Conservation (phyloP, 2,113 vertebrate genomes). For the Cromileptes altivelis region DNA sequence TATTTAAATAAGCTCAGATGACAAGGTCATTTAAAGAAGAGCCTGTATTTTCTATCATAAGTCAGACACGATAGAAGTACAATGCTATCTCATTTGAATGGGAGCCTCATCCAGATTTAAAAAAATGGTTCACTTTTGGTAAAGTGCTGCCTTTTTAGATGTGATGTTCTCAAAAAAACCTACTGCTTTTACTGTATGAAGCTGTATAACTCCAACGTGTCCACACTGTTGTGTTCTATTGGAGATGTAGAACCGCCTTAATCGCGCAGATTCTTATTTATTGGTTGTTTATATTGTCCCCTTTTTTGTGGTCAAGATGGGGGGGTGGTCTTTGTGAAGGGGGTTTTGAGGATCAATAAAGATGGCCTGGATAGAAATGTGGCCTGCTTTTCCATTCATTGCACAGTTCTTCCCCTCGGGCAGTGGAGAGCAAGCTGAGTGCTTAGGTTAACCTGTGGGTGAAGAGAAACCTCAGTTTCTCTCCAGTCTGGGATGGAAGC, state of each 20-base stretch:
- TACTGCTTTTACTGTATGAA: slow-evolving; percentile 83
- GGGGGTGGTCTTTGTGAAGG: slow-evolving; percentile 75
- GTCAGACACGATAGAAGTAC: slow-evolving; percentile 33
- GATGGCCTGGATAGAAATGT: slow-evolving; percentile 82
- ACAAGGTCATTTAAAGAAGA: slow-evolving; percentile 44
- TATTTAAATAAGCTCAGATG: slow-evolving; percentile 63
- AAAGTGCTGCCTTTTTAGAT: slow-evolving; percentile 74
- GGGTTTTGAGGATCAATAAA: slow-evolving; percentile 86
- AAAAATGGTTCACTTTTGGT: slow-evolving; percentile 73
- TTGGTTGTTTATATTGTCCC: slow-evolving; percentile 82
- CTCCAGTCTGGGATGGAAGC: slow-evolving; percentile 19
- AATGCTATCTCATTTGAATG: slow-evolving; percentile 63
- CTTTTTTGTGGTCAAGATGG: slow-evolving; percentile 74
- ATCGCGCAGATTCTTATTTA: slow-evolving; percentile 83
- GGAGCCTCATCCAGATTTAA: slow-evolving; percentile 54
- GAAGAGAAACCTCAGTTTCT: slow-evolving; percentile 38
- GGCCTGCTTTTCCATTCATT: slow-evolving; percentile 82
- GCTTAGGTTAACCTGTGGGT: slow-evolving; percentile 64
- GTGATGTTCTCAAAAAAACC: slow-evolving; percentile 74
- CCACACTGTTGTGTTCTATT: slow-evolving; percentile 83
- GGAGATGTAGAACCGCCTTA: slow-evolving; percentile 87
- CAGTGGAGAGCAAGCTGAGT: slow-evolving; percentile 48
- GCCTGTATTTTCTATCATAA: slow-evolving; percentile 48
- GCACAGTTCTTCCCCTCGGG: slow-evolving; percentile 64
- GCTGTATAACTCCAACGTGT: slow-evolving; percentile 81